Conservation (phyloP, 1,140 invertebrate species). For the Tyrophagus putrescentiae region DNA sequence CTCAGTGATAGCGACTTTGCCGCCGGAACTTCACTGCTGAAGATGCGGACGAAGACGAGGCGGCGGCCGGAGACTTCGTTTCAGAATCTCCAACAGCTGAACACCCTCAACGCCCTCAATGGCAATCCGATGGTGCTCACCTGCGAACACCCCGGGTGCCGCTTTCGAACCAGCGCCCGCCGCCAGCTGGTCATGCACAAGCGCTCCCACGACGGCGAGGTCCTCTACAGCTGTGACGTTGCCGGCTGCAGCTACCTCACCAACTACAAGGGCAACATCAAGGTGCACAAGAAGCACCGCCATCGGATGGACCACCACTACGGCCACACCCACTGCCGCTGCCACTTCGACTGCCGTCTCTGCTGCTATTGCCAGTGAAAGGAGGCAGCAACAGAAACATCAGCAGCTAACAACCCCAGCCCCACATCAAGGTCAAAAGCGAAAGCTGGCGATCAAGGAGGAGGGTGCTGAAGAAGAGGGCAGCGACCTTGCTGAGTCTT, state of each 20-base stretch:
- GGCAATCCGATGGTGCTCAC: conserved; percentile 1
- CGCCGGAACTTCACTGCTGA: no score
- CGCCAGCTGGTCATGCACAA: conserved; percentile 18
- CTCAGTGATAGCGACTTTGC: neutral
- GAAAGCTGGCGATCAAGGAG: no score
- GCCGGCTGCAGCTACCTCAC: conserved; percentile 16
- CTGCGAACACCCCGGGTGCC: conserved; percentile 12
- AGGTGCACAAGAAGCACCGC: conserved; percentile 21
- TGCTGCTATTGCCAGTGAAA: no score
- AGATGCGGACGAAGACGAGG: no score
- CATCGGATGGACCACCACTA: conserved; percentile 1
- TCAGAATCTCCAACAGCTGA: no score
- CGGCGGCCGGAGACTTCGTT: no score
- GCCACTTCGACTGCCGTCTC: no score
- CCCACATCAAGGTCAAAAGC: no score
- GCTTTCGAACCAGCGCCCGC: conserved; percentile 9
- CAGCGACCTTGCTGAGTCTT: no score
- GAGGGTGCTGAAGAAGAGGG: no score
- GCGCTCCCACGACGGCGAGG: conserved; percentile 1
- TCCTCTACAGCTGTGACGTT: conserved; percentile 10
- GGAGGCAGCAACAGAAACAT: no score
- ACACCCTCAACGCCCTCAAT: neutral
- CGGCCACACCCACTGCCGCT: neutral
- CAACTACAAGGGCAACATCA: conserved; percentile 23
- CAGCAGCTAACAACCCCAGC: no score